A percentile compares a stretch with the other conserved stretches of the same genome.
Evolutionary conservation across 2,888 invertebrate species (phyloP).

Genomic region (Lymantria dispar): DNA sequence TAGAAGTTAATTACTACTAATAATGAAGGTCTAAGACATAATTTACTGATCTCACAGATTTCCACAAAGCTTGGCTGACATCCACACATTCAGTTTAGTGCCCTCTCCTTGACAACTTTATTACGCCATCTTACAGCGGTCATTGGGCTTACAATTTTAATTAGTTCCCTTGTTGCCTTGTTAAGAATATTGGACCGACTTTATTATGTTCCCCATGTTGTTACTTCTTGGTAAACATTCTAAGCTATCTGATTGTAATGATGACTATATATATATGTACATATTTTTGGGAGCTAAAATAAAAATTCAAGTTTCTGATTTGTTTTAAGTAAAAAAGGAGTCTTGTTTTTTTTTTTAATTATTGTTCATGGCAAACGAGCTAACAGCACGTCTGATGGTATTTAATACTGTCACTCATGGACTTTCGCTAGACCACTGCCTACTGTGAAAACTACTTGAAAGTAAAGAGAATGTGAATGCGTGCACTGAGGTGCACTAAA

Average conservation of each 20-base stretch:
- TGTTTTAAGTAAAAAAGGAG: no score
- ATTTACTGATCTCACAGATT: conserved; percentile 24
- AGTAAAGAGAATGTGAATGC: no score
- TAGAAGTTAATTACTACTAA: not conserved
- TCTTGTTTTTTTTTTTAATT: no score
- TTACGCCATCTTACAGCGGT: conserved; percentile 51
- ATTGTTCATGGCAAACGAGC: no score
- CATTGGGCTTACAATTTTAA: conserved; percentile 64
- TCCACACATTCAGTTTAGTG: conserved; percentile 50
- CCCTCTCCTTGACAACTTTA: conserved; percentile 56
- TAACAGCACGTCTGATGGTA: no score
- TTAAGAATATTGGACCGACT: conserved; percentile 60
- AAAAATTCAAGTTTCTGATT: no score
- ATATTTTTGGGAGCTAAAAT: no score
- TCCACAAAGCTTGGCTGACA: conserved; percentile 27
- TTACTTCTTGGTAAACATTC: conserved; percentile 41
- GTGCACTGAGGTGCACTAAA: no score
- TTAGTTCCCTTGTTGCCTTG: conserved; percentile 63
- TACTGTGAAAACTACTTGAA: no score
- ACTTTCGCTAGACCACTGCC: no score
- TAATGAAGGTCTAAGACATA: conserved; percentile 6
- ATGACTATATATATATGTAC: conserved; percentile 13
- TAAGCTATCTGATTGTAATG: conserved; percentile 39
- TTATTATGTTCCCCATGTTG: conserved; percentile 49
- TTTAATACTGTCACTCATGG: no score